A percentile compares a stretch with the other conserved stretches of the same genome.
These are phyloP conservation scores for Congeria kusceri DNA, from an alignment of 2,888 invertebrate genomes.

Conservation along the genomic window DNA sequence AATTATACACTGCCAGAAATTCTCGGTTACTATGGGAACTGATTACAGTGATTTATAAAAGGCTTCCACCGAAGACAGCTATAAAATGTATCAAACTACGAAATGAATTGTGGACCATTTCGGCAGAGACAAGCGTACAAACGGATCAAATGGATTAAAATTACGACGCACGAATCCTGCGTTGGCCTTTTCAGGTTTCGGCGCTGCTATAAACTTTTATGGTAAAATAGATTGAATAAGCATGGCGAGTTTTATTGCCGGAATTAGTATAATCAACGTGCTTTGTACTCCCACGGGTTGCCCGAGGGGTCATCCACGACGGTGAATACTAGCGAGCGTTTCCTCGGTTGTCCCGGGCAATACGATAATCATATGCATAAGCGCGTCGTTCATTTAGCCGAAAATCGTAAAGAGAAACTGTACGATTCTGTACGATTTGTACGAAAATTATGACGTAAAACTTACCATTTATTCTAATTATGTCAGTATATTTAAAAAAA, in stretches of 20 bases:
- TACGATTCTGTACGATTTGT: too few relatives aligned
- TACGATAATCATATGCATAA: too few relatives aligned
- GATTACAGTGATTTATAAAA: conserved; percentile 61
- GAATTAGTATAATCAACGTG: conserved; percentile 58
- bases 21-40: conserved; percentile 52
- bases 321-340: too few relatives aligned
- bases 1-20: conserved; percentile 66
- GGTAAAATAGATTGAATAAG: conserved; percentile 59
- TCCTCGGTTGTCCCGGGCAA: too few relatives aligned
- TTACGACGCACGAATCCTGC: conserved; percentile 44
- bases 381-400: too few relatives aligned
- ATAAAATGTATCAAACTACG: conserved; percentile 61
- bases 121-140: conserved; percentile 33
- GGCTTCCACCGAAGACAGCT: conserved; percentile 57
- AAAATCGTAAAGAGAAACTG: too few relatives aligned
- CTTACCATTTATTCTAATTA: too few relatives aligned
- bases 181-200: conserved; percentile 41
- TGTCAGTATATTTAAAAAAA: too few relatives aligned
- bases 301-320: background rate
- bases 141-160: conserved; percentile 48
- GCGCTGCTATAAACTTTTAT: conserved; percentile 47
- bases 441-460: too few relatives aligned
- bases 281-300: conserved; percentile 7
- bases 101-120: conserved; percentile 38
- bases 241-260: conserved; percentile 47